phyloP scores from a whole-genome alignment of 2,888 invertebrate species.

The Agonopterix arenella region DNA sequence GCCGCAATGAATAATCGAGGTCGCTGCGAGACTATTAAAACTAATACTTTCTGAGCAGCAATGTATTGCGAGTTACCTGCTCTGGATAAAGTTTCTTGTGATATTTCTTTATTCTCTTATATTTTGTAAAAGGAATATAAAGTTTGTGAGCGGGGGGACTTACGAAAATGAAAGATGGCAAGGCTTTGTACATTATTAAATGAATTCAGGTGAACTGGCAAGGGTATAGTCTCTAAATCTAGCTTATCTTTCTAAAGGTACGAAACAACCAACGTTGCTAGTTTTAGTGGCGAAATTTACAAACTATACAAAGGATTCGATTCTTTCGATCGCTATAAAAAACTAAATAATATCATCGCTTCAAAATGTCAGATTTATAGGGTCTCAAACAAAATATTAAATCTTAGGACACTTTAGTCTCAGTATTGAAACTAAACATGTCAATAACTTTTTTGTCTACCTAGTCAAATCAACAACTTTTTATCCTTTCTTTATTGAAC shows the following conservation, averaged over 20 bases:
- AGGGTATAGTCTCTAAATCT: not conserved
- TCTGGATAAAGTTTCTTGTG: not conserved
- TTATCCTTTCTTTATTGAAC: too few species aligned
- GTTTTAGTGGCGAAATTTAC: too few species aligned
- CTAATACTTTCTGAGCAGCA: constrained; percentile 33
- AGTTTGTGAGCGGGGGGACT: not conserved
- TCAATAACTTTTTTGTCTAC: too few species aligned
- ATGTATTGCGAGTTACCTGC: constrained; percentile 11
- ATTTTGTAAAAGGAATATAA: not conserved
- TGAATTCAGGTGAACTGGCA: not conserved
- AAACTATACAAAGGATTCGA: too few species aligned
- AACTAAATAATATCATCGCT: too few species aligned
- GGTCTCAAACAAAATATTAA: too few species aligned
- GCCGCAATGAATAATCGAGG: constrained; percentile 46
- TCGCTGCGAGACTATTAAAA: constrained; percentile 33
- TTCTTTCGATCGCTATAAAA: too few species aligned
- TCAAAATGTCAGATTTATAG: too few species aligned
- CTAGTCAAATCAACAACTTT: too few species aligned
- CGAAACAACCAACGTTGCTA: not conserved
- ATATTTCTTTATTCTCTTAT: not conserved
- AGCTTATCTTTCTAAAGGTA: not conserved
- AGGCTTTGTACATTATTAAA: not conserved
- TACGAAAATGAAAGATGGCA: not conserved
- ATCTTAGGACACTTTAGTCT: too few species aligned
- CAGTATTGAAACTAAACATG: too few species aligned